Base-by-base conservation (phyloP, 2,113 vertebrate species). In the Danionella cerebrum region DNA sequence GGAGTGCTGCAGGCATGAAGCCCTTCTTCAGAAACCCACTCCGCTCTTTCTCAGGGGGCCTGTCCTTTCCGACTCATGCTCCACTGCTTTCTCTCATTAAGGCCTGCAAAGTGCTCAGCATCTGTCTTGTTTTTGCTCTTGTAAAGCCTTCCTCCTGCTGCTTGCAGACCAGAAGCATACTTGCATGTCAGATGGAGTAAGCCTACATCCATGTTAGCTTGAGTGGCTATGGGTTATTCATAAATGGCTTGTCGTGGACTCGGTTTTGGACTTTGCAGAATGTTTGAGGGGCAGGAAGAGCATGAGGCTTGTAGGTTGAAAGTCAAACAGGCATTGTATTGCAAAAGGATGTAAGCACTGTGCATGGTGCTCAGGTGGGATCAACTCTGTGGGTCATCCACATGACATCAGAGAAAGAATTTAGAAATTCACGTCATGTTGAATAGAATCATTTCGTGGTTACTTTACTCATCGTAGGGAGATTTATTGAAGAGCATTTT, bases 201-300 rank as follows among this genome's bases (percentile, higher is more conserved):
- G n/a, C n/a, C n/a, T n/a, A 12, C 18, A 60, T 27, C 14, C 39
- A 63, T 35, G 44, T 36, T 47, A 35, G 42, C 36, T 63, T 24
- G 59, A 48, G 59, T 35, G 18, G 59, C 41, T 48, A 63, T 63
- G 59, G 59, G 42, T 63, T 63, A 63, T 63, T 63, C 59, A 63
- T 63, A 48, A 48, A 63, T 22, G 21, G 59, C 59, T 33, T 48
- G 59, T 63, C 59, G 22, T n/a, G n/a, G n/a, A n/a, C n/a, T n/a
- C n/a, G n/a, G n/a, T n/a, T n/a, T n/a, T n/a, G n/a, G n/a, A n/a
- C n/a, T n/a, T n/a, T n/a, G 7, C 51, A 9, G 12, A 27, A 47
- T 62, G 25, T 47, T 35, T 16, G 16, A 47, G 13, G 11, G 14
- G 41, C 18, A 11, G 25, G 16, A 19, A 10, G 29, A 33, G n/a